These are phyloP conservation scores for Lycaon pictus DNA, from an alignment of 2,113 vertebrate species.

Conservation along the genomic window DNA sequence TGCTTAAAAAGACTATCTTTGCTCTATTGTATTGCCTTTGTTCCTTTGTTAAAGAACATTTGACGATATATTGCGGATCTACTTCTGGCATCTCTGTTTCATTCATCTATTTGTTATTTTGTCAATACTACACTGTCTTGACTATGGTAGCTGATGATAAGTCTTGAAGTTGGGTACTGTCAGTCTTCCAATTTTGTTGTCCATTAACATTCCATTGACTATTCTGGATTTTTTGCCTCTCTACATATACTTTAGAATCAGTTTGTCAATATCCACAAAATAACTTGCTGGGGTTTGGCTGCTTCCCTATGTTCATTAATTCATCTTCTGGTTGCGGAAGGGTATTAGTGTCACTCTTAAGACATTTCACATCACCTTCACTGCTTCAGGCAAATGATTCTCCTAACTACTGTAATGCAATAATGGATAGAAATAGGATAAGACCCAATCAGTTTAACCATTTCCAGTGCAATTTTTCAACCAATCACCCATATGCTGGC, in stretches of 20 bases:
- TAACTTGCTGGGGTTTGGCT: neutral
- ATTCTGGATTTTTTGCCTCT: neutral
- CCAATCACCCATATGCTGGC: neutral
- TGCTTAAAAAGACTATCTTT: neutral
- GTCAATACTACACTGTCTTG: neutral
- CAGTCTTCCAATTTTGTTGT: neutral
- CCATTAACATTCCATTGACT: slow-evolving; percentile 3
- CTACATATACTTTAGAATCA: neutral
- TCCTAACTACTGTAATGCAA: neutral
- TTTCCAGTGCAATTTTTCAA: neutral
- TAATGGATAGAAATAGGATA: neutral
- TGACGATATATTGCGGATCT: neutral
- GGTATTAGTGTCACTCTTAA: neutral
- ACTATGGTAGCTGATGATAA: neutral
- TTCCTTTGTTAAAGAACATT: neutral
- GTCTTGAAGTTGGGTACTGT: neutral
- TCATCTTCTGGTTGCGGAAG: neutral
- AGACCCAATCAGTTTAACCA: neutral
- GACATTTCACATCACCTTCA: neutral
- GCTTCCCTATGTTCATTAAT: neutral
- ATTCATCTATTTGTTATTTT: neutral
- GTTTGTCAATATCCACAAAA: neutral
- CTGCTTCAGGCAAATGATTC: neutral
- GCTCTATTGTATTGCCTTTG: neutral
- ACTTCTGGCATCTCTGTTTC: neutral